Evolutionary conservation across 1,140 invertebrate genomes (phyloP), one percentile per base, ranked within the genome.

Genomic region (Ridgeia piscesae): DNA sequence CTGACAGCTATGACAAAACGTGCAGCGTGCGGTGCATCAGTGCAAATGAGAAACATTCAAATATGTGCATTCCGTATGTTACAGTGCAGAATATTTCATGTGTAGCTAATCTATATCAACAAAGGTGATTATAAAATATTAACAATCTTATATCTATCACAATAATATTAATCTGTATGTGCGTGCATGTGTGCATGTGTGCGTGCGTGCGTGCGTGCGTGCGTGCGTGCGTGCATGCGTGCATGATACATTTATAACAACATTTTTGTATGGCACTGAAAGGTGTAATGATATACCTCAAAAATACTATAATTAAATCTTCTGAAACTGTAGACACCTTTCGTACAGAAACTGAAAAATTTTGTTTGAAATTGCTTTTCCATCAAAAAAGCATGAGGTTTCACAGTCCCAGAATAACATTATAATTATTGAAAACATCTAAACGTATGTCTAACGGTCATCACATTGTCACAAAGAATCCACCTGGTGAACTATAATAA

Each of bases 191-290:
- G 89, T 90, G 35, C 35, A 33, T 33, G n/a, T n/a, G 33, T 90
- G 89, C 31, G n/a, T 90, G 89, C 6, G 33, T 90, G 89, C 31
- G 1, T 90, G n/a, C 33, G 89, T 90, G 89, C 91, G 92, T 91
- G 42, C 92, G 93, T 90, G n/a, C 1, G n/a, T 90, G 89, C 33
- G n/a, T 90, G 89, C 33, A 2, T 90, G n/a, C 21, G n/a, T 90
- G n/a, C 1, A 0, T 33, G n/a, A 33, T 90, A 90, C 89, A 90
- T 35, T 31, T 90, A 35, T 35, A 31, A 21, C 11, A 21, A 77
- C 27, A 77, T 31, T 8, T 17, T 77, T 77, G 58, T 77, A 0
- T 77, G 58, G 58, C 58, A 77, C 58, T 77, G 58, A 77, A 4
- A 21, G 58, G 58, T 77, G 58, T 21, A 77, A 1, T 77, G 27